Evolutionary conservation across 1,140 invertebrate genomes (phyloP), one percentile per base, ranked within the genome.

Genomic region (Thaumetopoea pityocampa): DNA sequence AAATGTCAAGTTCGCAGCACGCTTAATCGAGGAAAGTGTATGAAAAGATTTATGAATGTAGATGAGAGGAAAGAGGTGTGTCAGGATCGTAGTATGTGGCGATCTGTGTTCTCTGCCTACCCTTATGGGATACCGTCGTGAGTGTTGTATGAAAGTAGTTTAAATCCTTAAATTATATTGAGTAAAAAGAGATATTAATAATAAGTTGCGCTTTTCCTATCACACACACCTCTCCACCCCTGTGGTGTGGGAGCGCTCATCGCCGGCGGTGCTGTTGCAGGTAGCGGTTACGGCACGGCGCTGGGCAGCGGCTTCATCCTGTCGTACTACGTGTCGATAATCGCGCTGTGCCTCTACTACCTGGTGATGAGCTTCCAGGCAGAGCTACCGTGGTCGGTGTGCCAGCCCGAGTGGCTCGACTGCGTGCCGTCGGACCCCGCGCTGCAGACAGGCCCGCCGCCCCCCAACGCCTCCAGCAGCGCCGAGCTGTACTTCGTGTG

Each of bases 261-360:
- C 4, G 27, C 8, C 27, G 11, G 10, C 1, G 7, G 12, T 8
- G 19, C 28, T 12, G 16, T 85, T 85, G 20, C 60, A 94, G 94
- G 94, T 11, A 89, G 94, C 11, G 94, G 94, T 0, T 91, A 91
- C 76, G 92, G 91, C 1, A 94, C 95, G 85, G 87, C 93, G 40
- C 87, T 93, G 10, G 90, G 90, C 0, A 90, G 90, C 27, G 85
- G 90, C 0, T 90, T 90, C 46, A 90, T 95, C 17, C 80, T 87
- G 2, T 89, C 90, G 1, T 96, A 95, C 74, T 96, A 96, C 73
- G 93, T 92, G 49, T 90, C 91, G 0, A 88, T 96, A 46, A 92
- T 96, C 79, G 91, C 90, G 0, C 88, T 94, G 53, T 93, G 92
- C 1, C 58, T 95, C 4, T 93, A 90, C 68, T 96, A 93, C 68